phyloP scores from a whole-genome alignment of 2,888 invertebrate species.

The Polydrusus pterygomalis region DNA sequence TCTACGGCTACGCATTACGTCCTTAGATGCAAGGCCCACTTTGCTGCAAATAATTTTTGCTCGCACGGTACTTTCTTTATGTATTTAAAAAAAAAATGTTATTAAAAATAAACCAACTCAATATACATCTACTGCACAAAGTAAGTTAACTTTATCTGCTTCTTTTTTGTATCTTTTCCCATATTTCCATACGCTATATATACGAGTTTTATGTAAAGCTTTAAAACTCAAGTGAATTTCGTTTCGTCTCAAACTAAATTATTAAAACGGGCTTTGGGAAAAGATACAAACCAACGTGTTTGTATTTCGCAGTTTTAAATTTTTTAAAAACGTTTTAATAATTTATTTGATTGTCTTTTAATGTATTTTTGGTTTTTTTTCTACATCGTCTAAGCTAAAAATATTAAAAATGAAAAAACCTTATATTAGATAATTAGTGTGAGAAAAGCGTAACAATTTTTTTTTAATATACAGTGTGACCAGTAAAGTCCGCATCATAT shows the following conservation, averaged over 20 bases:
- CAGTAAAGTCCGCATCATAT: too few species aligned
- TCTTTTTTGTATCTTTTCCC: constrained; percentile 32
- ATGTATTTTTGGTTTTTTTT: background rate
- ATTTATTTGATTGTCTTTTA: constrained; percentile 11
- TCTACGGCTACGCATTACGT: too few species aligned
- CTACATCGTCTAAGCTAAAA: too few species aligned
- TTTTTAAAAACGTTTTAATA: constrained; percentile 1
- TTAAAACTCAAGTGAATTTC: constrained; percentile 48
- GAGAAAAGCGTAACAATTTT: too few species aligned
- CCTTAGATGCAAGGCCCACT: too few species aligned
- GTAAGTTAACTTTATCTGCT: constrained; percentile 36
- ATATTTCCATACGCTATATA: constrained; percentile 41
- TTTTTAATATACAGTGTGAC: too few species aligned
- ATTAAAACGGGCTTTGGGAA: constrained; percentile 40
- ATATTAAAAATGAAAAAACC: too few species aligned
- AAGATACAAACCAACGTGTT: constrained; percentile 19
- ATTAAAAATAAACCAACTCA: background rate
- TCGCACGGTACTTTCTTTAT: too few species aligned
- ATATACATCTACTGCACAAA: background rate
- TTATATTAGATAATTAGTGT: too few species aligned
- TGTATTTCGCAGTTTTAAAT: constrained; percentile 5
- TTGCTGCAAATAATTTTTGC: too few species aligned
- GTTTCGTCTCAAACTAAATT: constrained; percentile 39
- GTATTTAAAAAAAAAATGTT: background rate
- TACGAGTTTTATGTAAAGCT: constrained; percentile 47